Base-by-base conservation (phyloP, 2,888 invertebrate genomes). In the Papilio protenor region DNA sequence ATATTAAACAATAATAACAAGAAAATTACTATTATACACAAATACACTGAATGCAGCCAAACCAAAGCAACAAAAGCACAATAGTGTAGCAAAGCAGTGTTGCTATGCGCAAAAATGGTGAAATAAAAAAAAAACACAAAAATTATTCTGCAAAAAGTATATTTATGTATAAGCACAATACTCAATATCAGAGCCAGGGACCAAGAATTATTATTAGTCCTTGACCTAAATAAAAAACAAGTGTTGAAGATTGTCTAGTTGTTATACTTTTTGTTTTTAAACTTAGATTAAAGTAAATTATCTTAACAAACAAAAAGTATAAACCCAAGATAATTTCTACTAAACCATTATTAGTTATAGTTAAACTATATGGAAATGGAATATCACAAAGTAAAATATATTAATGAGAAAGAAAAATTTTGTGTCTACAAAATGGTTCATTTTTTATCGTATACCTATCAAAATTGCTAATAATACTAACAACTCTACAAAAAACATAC, bases 81-180 rank as follows among this genome's bases (percentile, higher is more conserved):
- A 47, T 16, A 27, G 77, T 77, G 69, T n/a, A 14, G 55, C 47
- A 18, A 49, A 74, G 74, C 74, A 47, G 27, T 75, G 75, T 75
- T 61, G 76, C 71, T 70, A 18, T 40, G 57, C 27, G 66, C 27
- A 3, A 49, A 73, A 77, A 73, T 73, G 80, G 76, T 81, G 80
- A 83, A 84, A 85, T 91, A 92, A 93, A 91, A 92, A 91, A 92
- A 93, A 94, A 91, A 88, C 89, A 83, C 83, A 86, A 82, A 83
- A 82, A 84, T 80, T 81, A 81, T 84, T 80, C 81, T 86, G 82
- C 88, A 89, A 83, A 77, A 79, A 79, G 88, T 92, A 92, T 94
- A 92, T 93, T 92, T 84, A 91, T 88, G 90, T 90, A 89, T 88
- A 89, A 90, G 88, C 91, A 91, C 92, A 94, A 93, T 92, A 93